Evolutionary conservation across 2,797 vertebrate species (phyloP), one percentile per base, ranked within the genome.

Genomic region (Podargus strigoides): DNA sequence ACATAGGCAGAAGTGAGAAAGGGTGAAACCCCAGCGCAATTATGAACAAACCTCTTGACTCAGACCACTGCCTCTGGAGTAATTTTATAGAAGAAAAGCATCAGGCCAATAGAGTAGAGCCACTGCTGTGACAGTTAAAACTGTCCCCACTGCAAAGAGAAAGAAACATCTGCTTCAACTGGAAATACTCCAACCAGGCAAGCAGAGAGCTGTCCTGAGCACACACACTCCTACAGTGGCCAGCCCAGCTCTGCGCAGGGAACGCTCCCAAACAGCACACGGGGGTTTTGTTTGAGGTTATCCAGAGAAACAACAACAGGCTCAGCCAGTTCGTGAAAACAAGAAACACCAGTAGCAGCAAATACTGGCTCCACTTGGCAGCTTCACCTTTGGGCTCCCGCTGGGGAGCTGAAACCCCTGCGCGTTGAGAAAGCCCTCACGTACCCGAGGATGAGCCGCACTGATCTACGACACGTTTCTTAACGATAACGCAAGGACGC

Each of bases 171-270:
- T 46, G 23, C 42, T 63, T 58, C 56, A 37, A 17, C 22, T 1
- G 6, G 32, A 56, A 52, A 14, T 6, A 14, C 1, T 7, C 9
- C 24, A 44, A 7, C 12, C 30, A 69, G 92, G 12, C 12, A 11
- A n/a, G 87, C 56, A 58, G 47, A 44, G 49, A 18, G 47, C 12
- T 3, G 3, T 6, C 23, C 60, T 4, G 28, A 32, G 27, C 58
- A 10, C 0, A 14, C 0, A 10, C 1, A 6, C 49, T 36, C 66
- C 36, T 46, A 5, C 8, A 0, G 8, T 0, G 9, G 15, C 26
- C 12, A 53, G 55, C 52, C 8, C 60, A 55, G 55, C 3, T 14
- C 79, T 78, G 21, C 63, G 26, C 7, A 1, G 24, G 47, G 56
- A 70, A 19, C 32, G 1, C 3, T 78, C 59, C 84, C 87, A 36